Percentiles rank a stretch among this genome's conserved stretches.
Evolutionary conservation across 2,888 invertebrate genomes (phyloP).

Genomic region (Cerastis rubricosa): DNA sequence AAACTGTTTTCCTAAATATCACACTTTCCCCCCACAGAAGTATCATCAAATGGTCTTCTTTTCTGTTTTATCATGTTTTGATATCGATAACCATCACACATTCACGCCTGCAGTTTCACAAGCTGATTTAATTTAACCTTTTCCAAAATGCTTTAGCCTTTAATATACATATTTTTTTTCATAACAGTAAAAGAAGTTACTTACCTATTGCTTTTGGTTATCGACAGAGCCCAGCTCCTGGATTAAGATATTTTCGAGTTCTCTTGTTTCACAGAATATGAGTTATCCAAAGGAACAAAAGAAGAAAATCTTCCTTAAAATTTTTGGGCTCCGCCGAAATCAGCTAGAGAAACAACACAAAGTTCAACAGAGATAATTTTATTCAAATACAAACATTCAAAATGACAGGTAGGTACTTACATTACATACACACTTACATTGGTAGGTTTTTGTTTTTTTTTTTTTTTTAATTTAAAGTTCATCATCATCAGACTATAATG

Average conservation of each 20-base stretch:
- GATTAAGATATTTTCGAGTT: neutral
- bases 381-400: neutral
- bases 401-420: neutral
- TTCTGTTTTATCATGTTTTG: too few species aligned
- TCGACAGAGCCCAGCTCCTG: too few species aligned
- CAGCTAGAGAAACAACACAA: neutral
- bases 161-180: too few species aligned
- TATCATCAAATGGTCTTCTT: too few species aligned
- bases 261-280: neutral
- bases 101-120: too few species aligned
- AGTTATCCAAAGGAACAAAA: neutral
- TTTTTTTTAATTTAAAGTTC: neutral
- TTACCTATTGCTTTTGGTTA: neutral
- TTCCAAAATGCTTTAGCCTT: too few species aligned
- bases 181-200: neutral
- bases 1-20: neutral
- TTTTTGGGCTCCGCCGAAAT: neutral
- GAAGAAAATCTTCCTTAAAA: neutral
- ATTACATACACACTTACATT: neutral
- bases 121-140: too few species aligned
- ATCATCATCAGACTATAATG: too few species aligned
- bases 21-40: neutral
- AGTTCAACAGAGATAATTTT: neutral
- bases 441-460: too few species aligned
- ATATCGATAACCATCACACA: too few species aligned